Base-by-base conservation (phyloP, 2,113 vertebrate species). In the Mus pahari region DNA sequence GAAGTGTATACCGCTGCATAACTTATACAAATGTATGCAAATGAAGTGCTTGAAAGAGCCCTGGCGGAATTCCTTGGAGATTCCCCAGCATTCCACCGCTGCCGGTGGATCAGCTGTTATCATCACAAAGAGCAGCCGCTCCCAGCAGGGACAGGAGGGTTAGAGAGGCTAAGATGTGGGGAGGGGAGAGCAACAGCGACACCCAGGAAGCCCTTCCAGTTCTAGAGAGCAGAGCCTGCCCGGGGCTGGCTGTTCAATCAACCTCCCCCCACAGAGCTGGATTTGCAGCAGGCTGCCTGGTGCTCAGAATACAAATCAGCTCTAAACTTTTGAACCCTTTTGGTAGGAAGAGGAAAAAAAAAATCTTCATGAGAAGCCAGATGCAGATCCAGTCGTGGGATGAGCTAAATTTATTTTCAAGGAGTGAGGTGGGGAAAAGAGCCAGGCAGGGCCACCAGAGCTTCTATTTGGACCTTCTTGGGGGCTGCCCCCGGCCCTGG, bases 1-100 rank as follows among this genome's bases (percentile, higher is more conserved):
- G 92, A 81, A 75, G 68, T 48, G 92, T 89, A 89, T 14, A 83
- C 73, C 1, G 5, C 81, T n/a, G 96, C 95, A 94, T 96, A 84
- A 94, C 96, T 96, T 96, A 97, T 62, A 90, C 96, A 96, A 94
- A 97, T 96, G 91, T 22, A 93, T 94, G 96, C 96, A 96, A 95
- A 95, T 96, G 64, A 28, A 0, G 33, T 50, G 77, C 92, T 77
- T 14, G 64, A n/a, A 58, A 48, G 74, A 55, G 66, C 86, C 64
- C 28, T 28, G 68, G 78, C n/a, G 91, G 60, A 73, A 90, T 86
- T 91, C 97, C 94, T 53, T 1, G 14, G 96, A 75, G 95, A 95
- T 31, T 75, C 84, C 73, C 74, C 22, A 1, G 81, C 70, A n/a
- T 91, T 62, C 91, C 89, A 26, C 53, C 14, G 24, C 86, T 74